phyloP scores from a whole-genome alignment of 2,113 vertebrate species.

The Dolichallabes microphthalmus region DNA sequence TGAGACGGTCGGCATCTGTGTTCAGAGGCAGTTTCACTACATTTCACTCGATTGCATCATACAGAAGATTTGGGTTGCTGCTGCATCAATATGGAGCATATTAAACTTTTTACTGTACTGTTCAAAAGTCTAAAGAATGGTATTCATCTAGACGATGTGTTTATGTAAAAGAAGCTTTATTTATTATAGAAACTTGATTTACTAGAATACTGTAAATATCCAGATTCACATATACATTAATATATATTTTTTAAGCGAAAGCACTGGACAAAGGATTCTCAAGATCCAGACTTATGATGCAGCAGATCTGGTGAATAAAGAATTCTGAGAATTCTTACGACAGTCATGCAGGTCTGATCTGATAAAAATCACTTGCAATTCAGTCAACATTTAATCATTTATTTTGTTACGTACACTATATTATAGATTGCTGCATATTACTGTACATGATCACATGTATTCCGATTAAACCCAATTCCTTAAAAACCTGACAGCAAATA shows the following conservation, averaged over 20 bases:
- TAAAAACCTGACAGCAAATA: neutral
- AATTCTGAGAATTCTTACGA: neutral
- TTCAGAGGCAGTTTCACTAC: neutral
- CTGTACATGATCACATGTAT: neutral
- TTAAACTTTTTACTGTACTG: neutral
- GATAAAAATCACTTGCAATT: neutral
- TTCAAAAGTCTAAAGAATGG: neutral
- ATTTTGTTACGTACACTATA: neutral
- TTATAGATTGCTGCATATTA: neutral
- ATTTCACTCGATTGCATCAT: constrained; percentile 18
- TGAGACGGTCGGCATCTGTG: neutral
- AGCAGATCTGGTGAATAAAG: neutral
- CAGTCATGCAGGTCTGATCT: neutral
- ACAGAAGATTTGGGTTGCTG: neutral
- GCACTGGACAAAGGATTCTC: neutral
- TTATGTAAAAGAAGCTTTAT: neutral
- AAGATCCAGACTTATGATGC: neutral
- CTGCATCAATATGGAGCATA: neutral
- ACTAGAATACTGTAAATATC: neutral
- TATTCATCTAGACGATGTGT: neutral
- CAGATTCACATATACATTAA: neutral
- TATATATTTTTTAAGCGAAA: neutral
- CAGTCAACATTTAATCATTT: neutral
- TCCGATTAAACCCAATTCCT: neutral
- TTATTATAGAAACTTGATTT: neutral